Conservation (phyloP, 2,888 invertebrate genomes). For the Sesamia inferens region DNA sequence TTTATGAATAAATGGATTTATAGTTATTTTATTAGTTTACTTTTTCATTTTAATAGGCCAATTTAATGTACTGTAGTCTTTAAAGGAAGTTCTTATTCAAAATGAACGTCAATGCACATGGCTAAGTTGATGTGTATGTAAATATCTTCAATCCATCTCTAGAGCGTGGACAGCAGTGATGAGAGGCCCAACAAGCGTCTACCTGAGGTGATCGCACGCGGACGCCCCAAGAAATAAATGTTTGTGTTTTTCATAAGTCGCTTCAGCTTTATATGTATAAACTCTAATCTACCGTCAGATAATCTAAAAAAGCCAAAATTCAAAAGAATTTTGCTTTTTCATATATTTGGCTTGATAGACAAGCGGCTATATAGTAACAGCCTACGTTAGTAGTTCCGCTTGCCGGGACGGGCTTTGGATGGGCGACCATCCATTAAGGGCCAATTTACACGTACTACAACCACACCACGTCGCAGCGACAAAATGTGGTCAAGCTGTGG, state of each 20-base stretch:
- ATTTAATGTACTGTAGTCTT: not conserved
- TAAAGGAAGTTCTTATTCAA: not conserved
- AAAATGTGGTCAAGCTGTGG: no score
- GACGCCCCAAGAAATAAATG: constrained; percentile 89
- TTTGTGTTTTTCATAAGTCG: constrained; percentile 74
- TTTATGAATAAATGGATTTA: no score
- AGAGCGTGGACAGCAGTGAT: constrained; percentile 87
- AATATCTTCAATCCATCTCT: constrained; percentile 63
- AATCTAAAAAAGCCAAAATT: constrained; percentile 3
- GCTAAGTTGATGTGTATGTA: constrained; percentile 68
- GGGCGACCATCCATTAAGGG: not conserved
- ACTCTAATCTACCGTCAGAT: constrained; percentile 25
- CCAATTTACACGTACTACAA: no score
- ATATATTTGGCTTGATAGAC: not conserved
- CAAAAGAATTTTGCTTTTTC: not conserved
- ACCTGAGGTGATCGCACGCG: constrained; percentile 84
- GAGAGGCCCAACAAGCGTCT: constrained; percentile 83
- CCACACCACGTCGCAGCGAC: no score
- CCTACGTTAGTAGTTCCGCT: not conserved
- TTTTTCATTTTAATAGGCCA: not conserved
- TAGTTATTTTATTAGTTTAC: not conserved
- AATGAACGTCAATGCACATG: constrained; percentile 11
- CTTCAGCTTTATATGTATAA: constrained; percentile 26
- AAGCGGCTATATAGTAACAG: not conserved
- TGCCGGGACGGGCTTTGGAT: not conserved